Evolutionary conservation across 2,113 vertebrate species (phyloP).

Genomic region (Pica pica): DNA sequence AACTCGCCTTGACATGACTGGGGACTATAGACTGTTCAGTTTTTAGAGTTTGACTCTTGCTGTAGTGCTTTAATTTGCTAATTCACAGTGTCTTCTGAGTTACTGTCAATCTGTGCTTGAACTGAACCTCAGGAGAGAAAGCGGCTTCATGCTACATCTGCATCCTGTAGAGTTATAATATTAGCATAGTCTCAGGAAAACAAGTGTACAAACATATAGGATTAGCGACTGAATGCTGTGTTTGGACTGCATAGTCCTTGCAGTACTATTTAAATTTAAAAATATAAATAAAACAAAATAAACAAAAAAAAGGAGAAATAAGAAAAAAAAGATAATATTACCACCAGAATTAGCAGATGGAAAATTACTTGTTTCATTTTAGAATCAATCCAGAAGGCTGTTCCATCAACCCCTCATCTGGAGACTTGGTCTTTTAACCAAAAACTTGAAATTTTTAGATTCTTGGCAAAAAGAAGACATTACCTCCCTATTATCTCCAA

Average conservation of each 20-base stretch:
- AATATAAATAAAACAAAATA: background rate
- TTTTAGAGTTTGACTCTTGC: background rate
- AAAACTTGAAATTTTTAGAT: background rate
- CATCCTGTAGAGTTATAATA: background rate
- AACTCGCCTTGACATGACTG: background rate
- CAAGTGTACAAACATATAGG: background rate
- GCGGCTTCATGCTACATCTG: background rate
- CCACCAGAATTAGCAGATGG: background rate
- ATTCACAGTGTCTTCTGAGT: background rate
- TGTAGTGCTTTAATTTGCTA: background rate
- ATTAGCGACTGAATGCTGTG: background rate
- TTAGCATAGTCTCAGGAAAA: background rate
- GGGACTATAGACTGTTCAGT: background rate
- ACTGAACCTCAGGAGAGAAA: background rate
- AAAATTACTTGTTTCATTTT: background rate
- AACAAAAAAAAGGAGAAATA: background rate
- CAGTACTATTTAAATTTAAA: background rate
- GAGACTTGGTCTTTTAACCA: background rate
- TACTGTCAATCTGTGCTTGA: background rate
- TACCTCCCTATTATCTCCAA: background rate
- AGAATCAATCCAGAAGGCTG: background rate
- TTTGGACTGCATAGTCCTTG: background rate
- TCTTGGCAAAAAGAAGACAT: background rate
- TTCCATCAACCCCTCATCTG: background rate
- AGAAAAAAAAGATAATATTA: background rate